A percentile compares a stretch with the other conserved stretches of the same genome.
phyloP scores from a whole-genome alignment of 2,888 invertebrate genomes.

The Rhaphigaster nebulosa region DNA sequence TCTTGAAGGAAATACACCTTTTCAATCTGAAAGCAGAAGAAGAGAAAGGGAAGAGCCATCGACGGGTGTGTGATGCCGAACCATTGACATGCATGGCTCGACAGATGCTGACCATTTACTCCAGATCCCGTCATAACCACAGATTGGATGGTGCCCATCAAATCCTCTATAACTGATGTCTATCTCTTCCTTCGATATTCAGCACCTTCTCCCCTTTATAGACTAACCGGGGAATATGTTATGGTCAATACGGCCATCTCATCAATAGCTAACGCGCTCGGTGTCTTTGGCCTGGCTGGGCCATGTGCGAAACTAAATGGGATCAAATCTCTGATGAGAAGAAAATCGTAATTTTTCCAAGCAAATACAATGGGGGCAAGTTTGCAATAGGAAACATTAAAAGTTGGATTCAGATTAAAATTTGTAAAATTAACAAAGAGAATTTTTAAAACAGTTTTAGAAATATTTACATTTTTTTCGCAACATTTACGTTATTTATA shows the following conservation, averaged over 20 bases:
- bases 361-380: too few relatives aligned
- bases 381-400: too few relatives aligned
- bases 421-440: too few relatives aligned
- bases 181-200: conserved; percentile 36
- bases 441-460: too few relatives aligned
- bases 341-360: background rate
- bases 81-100: conserved; percentile 55
- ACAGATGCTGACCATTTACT: conserved; percentile 40
- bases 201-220: conserved; percentile 45
- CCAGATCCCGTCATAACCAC: conserved; percentile 46
- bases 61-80: background rate
- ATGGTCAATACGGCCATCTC: conserved; percentile 14
- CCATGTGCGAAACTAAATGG: background rate
- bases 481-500: too few relatives aligned
- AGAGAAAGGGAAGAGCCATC: background rate
- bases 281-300: background rate
- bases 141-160: conserved; percentile 44
- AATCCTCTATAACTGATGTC: conserved; percentile 44
- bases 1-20: conserved; percentile 35
- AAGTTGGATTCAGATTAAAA: too few relatives aligned
- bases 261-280: background rate
- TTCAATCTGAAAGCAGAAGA: conserved; percentile 15
- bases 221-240: conserved; percentile 34
- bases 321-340: background rate
- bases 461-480: too few relatives aligned